These are phyloP conservation scores for Toxotes chatareus DNA, from an alignment of 2,113 vertebrate species.

Conservation along the genomic window DNA sequence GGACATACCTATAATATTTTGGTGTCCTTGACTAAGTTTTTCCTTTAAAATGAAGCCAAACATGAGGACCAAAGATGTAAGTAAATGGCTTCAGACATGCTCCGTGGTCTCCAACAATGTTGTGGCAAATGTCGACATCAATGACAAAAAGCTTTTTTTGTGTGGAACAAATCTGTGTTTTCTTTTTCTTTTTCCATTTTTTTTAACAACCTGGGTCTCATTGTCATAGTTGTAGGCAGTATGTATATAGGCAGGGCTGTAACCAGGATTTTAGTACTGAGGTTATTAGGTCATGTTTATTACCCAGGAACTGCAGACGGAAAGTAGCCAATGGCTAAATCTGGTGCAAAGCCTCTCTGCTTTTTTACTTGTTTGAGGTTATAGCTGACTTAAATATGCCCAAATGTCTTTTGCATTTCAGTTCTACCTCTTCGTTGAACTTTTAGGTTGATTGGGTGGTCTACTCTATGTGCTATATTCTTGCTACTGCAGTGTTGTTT, in stretches of 20 bases:
- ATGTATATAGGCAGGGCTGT: background rate
- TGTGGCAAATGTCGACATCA: conserved; percentile 40
- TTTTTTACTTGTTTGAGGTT: too few species aligned
- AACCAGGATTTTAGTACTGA: background rate
- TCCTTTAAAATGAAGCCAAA: conserved; percentile 56
- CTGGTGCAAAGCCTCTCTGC: background rate
- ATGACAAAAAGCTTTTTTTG: conserved; percentile 14
- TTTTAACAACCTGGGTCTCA: conserved; percentile 16
- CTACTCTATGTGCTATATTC: background rate
- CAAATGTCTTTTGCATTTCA: background rate
- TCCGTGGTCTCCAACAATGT: conserved; percentile 29
- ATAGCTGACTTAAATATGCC: too few species aligned
- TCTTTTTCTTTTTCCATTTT: background rate
- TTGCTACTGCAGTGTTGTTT: conserved; percentile 7
- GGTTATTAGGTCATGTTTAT: conserved; percentile 3
- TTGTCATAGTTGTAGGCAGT: background rate
- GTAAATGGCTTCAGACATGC: conserved; percentile 32
- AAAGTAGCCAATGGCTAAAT: conserved; percentile 4
- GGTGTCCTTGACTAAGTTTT: conserved; percentile 49
- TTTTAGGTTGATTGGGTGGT: conserved; percentile 1
- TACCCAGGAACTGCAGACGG: background rate
- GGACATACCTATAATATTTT: conserved; percentile 46
- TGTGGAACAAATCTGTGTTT: conserved; percentile 33
- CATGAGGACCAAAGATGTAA: conserved; percentile 63
- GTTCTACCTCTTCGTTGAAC: background rate